phyloP scores from a whole-genome alignment of 2,797 vertebrate genomes.

The Gallinago nigripennis region DNA sequence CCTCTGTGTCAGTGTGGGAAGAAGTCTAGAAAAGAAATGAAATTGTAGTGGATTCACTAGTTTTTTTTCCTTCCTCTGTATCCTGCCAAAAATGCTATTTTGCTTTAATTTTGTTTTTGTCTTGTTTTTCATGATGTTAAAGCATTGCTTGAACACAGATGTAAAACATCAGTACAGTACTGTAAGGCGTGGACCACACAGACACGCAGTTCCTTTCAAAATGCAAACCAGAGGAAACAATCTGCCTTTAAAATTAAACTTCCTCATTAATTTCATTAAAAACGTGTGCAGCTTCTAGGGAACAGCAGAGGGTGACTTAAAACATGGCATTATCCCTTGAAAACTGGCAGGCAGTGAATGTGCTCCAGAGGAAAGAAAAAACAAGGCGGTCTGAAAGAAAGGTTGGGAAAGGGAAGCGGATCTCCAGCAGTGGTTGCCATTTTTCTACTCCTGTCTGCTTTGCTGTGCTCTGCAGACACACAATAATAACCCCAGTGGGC shows the following conservation, averaged over 20 bases:
- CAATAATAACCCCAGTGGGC: slow-evolving; percentile 76
- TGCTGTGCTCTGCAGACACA: slow-evolving; percentile 67
- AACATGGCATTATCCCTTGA: neutral
- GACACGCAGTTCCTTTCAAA: slow-evolving; percentile 2
- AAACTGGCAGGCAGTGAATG: neutral
- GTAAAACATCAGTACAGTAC: neutral
- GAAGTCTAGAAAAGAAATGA: neutral
- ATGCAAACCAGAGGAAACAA: slow-evolving; percentile 18
- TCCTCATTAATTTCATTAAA: slow-evolving; percentile 22
- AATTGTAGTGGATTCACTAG: neutral
- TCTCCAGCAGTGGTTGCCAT: slow-evolving; percentile 41
- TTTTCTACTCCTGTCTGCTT: slow-evolving; percentile 62
- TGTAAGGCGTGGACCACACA: slow-evolving; percentile 55
- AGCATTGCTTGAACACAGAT: slow-evolving; percentile 10
- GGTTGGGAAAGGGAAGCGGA: neutral
- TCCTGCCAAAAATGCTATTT: slow-evolving; percentile 49
- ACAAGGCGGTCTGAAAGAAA: neutral
- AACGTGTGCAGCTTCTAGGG: neutral
- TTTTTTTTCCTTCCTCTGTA: neutral
- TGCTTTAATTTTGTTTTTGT: slow-evolving; percentile 50
- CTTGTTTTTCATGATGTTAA: slow-evolving; percentile 26
- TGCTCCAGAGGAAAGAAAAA: neutral
- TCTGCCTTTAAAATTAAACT: slow-evolving; percentile 20
- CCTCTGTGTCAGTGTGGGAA: neutral
- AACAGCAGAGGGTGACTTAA: neutral